phyloP scores from a whole-genome alignment of 2,888 invertebrate genomes.

The Diaprepes abbreviatus region DNA sequence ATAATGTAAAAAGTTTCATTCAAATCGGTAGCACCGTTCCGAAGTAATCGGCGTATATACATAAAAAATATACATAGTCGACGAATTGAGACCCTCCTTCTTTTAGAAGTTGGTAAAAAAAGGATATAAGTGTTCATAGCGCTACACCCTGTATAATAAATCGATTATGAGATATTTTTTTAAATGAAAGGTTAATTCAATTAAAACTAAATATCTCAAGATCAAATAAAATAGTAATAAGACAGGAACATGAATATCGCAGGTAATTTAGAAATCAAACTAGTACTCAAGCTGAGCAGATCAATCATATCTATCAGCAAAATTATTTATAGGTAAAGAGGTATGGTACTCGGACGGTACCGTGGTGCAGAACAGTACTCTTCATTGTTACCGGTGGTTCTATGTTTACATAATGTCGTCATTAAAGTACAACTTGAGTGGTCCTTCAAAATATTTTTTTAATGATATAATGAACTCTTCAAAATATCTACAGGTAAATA shows the following conservation, averaged over 20 bases:
- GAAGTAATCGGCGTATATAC: too few relatives aligned
- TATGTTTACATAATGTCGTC: slow-evolving; percentile 10
- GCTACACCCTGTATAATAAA: too few relatives aligned
- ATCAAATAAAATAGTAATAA: slow-evolving; percentile 18
- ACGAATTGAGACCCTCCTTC: too few relatives aligned
- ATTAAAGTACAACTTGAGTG: neutral
- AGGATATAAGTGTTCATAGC: too few relatives aligned
- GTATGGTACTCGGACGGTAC: too few relatives aligned
- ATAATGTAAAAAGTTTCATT: too few relatives aligned
- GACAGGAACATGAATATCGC: slow-evolving; percentile 13
- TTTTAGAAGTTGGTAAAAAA: too few relatives aligned
- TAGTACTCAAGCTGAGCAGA: slow-evolving; percentile 14
- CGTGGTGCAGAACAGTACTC: neutral
- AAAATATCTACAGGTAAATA: neutral
- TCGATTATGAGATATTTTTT: too few relatives aligned
- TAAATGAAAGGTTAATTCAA: too few relatives aligned
- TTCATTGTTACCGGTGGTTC: neutral
- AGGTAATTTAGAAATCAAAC: slow-evolving; percentile 33
- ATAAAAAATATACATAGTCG: too few relatives aligned
- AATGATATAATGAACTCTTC: neutral
- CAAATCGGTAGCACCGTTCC: too few relatives aligned
- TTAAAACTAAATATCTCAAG: too few relatives aligned
- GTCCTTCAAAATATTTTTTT: neutral
- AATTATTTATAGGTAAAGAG: neutral
- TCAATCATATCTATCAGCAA: slow-evolving; percentile 28